Base-by-base conservation (phyloP, 2,888 invertebrate species). In the Callimorpha dominula region DNA sequence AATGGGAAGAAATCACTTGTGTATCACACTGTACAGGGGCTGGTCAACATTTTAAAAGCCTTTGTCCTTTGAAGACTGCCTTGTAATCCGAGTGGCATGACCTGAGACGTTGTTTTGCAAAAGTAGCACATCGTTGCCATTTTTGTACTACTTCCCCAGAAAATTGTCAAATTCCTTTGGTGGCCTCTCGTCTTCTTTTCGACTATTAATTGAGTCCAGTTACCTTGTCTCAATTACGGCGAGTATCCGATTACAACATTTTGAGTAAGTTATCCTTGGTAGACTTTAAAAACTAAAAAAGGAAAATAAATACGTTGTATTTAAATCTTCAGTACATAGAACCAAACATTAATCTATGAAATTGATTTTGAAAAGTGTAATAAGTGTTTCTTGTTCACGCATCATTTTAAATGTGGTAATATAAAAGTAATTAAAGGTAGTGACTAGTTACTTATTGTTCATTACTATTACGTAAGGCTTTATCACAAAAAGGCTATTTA, bases 391-490 rank as follows among this genome's bases (percentile, higher is more conserved):
- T 76, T 67, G 72, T 72, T 68, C 57, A 54, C 62, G 7, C 15
- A 64, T 57, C 12, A 72, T 82, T 81, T 80, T 68, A 20, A 67
- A 64, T 66, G 71, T n/a, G 76, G 65, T 75, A 73, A 77, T 76
- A 73, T 79, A 76, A 81, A 71, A 74, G 70, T 75, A 76, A 71
- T 46, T 65, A 11, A 72, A 73, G 54, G 7, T 78, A 75, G 73
- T 0, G 43, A 42, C 31, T 81, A 78, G 72, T 74, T 79, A 75
- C 70, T 74, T 74, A 82, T 69, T 82, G 78, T 80, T 80, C 74
- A 72, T 46, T 74, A 73, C 68, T 82, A 70, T 66, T 75, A 68
- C 67, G n/a, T 71, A 60, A 71, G 49, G 8, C 42, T 63, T 63
- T 12, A 54, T 54, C 5, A 17, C 5, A 17, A 31, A 40, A 50